A percentile compares a stretch with the other conserved stretches of the same genome.
phyloP scores from a whole-genome alignment of 2,113 vertebrate genomes.

The Oreocharis arfaki region DNA sequence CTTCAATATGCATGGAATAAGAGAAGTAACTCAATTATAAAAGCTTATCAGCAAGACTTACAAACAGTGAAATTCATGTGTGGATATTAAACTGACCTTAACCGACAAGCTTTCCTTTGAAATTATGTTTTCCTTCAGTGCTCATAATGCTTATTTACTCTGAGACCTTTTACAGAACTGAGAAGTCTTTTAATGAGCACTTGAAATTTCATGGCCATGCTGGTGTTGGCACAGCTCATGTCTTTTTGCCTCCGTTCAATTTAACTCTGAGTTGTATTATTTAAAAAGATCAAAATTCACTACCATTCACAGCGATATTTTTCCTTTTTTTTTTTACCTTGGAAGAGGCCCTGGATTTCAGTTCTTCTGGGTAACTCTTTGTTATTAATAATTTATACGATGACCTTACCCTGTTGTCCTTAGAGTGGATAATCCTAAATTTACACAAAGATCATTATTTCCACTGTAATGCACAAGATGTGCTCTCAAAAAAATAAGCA shows the following conservation, averaged over 20 bases:
- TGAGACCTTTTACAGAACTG: neutral
- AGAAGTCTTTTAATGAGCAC: constrained; percentile 22
- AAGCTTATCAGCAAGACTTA: constrained; percentile 7
- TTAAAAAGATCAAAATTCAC: constrained; percentile 22
- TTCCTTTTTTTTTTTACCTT: neutral
- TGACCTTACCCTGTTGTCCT: neutral
- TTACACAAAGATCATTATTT: neutral
- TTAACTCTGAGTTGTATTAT: neutral
- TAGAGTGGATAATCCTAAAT: neutral
- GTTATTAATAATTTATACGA: neutral
- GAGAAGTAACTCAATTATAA: constrained; percentile 25
- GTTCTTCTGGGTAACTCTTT: neutral
- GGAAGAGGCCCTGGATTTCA: neutral
- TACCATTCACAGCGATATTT: neutral
- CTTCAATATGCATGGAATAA: constrained; percentile 10
- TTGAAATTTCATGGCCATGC: constrained; percentile 4
- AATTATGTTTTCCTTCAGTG: constrained; percentile 34
- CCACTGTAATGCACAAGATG: neutral
- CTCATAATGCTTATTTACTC: constrained; percentile 37
- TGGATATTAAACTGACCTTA: constrained; percentile 50
- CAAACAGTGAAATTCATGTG: constrained; percentile 4
- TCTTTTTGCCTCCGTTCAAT: neutral
- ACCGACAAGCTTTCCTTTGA: constrained; percentile 24
- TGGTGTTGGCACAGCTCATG: neutral
- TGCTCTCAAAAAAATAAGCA: neutral